A percentile compares a stretch with the other conserved stretches of the same genome.
These are phyloP conservation scores for Xiphias gladius DNA, from an alignment of 2,113 vertebrate genomes.

Conservation along the genomic window DNA sequence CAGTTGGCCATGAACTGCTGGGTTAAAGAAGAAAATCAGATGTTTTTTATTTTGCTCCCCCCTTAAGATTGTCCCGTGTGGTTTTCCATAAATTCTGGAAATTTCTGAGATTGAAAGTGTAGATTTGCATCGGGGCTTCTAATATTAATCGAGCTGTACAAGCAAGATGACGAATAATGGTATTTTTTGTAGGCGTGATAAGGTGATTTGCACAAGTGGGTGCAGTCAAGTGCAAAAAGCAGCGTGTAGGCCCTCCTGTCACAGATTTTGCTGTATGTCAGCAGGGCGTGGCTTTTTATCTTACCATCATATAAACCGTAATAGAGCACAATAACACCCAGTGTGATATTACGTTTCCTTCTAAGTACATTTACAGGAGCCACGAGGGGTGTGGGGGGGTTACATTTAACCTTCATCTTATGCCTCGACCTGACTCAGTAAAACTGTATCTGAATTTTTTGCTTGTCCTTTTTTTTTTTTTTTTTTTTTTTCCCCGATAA, in stretches of 20 bases:
- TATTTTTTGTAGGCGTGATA: background rate
- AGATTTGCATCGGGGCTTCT: background rate
- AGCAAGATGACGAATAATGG: background rate
- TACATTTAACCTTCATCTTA: conserved; percentile 25
- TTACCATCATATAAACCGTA: conserved; percentile 3
- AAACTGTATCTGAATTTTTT: conserved; percentile 11
- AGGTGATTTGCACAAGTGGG: conserved; percentile 44
- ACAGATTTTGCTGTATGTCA: background rate
- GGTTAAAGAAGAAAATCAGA: conserved; percentile 4
- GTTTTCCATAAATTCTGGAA: conserved; percentile 1
- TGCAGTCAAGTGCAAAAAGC: conserved; percentile 40
- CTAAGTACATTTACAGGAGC: conserved; percentile 32
- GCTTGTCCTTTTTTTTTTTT: background rate
- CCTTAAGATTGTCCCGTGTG: background rate
- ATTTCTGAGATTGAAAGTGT: background rate
- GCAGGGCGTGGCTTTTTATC: conserved; percentile 55
- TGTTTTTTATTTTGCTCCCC: background rate
- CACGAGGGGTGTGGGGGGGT: background rate
- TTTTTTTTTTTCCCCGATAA: background rate
- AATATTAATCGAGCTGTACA: background rate
- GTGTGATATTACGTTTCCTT: conserved; percentile 18
- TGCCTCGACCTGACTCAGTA: conserved; percentile 44
- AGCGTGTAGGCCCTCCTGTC: conserved; percentile 2
- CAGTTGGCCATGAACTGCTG: conserved; percentile 3
- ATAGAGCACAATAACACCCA: conserved; percentile 12